Percentiles rank a stretch among this genome's conserved stretches.
Conservation (phyloP, 2,797 vertebrate species). For the Fringilla coelebs region DNA sequence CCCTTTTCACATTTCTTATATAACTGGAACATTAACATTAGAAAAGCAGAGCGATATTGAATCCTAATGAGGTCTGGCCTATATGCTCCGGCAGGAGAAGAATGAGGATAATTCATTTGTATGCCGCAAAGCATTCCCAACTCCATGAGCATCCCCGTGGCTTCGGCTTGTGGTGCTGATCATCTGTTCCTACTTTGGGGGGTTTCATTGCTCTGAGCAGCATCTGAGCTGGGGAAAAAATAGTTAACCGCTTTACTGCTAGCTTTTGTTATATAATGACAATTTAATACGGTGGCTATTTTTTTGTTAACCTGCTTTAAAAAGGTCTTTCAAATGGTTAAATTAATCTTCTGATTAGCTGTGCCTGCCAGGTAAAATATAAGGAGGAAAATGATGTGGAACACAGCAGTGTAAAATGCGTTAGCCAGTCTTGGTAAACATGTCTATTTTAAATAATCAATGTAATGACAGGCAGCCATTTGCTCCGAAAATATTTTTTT, state of each 20-base stretch:
- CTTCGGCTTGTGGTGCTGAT: conserved; percentile 84
- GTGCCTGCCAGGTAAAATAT: conserved; percentile 64
- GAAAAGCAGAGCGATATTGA: conserved; percentile 77
- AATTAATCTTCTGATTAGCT: conserved; percentile 64
- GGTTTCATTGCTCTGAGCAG: conserved; percentile 68
- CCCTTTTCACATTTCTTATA: conserved; percentile 68
- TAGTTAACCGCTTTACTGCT: conserved; percentile 68
- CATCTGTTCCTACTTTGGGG: conserved; percentile 87
- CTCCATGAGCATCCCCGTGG: conserved; percentile 82
- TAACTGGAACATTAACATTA: conserved; percentile 79
- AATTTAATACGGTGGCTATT: conserved; percentile 65
- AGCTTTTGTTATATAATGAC: conserved; percentile 70
- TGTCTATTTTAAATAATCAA: conserved; percentile 74
- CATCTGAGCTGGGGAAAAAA: conserved; percentile 70
- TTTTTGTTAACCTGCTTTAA: conserved; percentile 69
- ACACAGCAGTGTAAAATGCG: conserved; percentile 23
- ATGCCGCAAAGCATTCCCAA: conserved; percentile 82
- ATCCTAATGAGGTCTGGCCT: conserved; percentile 82
- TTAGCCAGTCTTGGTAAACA: conserved; percentile 69
- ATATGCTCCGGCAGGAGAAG: conserved; percentile 72
- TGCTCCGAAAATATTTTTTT: conserved; percentile 65
- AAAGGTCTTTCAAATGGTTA: conserved; percentile 52
- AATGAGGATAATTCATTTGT: conserved; percentile 87
- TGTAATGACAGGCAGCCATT: conserved; percentile 67
- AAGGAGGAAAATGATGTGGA: conserved; percentile 57